Base-by-base conservation (phyloP, 2,113 vertebrate species). In the Nothoprocta pentlandii region DNA sequence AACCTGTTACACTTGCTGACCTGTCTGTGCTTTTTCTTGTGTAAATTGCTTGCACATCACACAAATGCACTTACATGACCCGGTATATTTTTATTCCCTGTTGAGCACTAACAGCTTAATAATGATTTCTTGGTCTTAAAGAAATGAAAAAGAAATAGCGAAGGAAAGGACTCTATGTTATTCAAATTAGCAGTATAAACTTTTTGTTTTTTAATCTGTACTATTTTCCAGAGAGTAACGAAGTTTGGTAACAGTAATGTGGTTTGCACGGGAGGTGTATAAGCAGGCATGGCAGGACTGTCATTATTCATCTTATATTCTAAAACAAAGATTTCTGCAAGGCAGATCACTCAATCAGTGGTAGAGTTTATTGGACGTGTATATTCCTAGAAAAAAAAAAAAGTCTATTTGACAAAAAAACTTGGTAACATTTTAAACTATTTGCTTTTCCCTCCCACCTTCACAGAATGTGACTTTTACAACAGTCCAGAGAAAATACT, bases 401-500 rank as follows among this genome's bases (percentile, higher is more conserved):
- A 19, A 66, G 2, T 14, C n/a, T 78, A 15, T 30, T 34, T 67
- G 34, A 59, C 47, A 49, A 49, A 49, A 49, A 80, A 47, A 59
- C 25, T 75, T 28, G 26, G 3, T 73, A 36, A 74, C 49, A 63
- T 87, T 42, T 69, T 15, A 36, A 76, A 79, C 46, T 67, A 4
- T 63, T 56, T 89, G 12, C 25, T 80, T 80, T 70, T 19, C 66
- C 11, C 21, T n/a, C 8, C 14, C 8, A 9, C 93, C 61, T 88
- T 97, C 91, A 59, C 96, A 99, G 99, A 98, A 98, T 80, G 98
- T 98, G 89, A 96, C 98, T 89, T 99, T 99, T 93, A 99, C 98
- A 95, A 98, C 99, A 56, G 95, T 99, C 87, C 99, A 99, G 91
- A 98, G 99, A 92, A 99, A 98, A 96, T 99, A 99, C 96, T 99